Conservation (phyloP, 2,888 invertebrate genomes). For the Lutraria lutraria region DNA sequence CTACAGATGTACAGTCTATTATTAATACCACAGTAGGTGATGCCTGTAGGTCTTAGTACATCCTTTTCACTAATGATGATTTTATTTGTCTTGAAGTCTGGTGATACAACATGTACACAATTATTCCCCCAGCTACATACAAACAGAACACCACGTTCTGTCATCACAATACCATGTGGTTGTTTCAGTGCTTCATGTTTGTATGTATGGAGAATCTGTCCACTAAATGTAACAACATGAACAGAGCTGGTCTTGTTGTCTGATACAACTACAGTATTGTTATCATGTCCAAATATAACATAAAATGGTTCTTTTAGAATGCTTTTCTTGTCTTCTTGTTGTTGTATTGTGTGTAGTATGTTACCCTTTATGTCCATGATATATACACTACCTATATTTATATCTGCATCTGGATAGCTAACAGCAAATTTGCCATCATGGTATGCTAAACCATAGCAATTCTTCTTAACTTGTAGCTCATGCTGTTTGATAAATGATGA, state of each 20-base stretch:
- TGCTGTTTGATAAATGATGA: not conserved
- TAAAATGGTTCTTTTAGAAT: not conserved
- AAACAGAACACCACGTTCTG: not conserved
- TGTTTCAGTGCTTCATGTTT: not conserved
- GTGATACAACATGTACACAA: slow-evolving; percentile 3
- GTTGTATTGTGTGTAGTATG: not conserved
- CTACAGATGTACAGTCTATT: not conserved
- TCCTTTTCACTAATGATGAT: not conserved
- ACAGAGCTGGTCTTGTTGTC: not conserved
- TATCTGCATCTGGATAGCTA: not conserved
- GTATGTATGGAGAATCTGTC: not conserved
- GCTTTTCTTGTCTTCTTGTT: too few species aligned
- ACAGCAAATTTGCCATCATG: not conserved
- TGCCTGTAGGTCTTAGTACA: not conserved
- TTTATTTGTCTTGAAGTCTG: slow-evolving; percentile 14
- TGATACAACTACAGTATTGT: not conserved
- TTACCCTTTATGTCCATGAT: not conserved
- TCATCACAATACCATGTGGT: not conserved
- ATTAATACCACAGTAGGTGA: not conserved
- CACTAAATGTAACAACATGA: not conserved
- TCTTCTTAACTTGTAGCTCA: not conserved
- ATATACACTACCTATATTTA: not conserved
- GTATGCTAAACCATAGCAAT: not conserved
- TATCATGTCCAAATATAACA: not conserved
- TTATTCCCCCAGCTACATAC: not conserved